Conservation (phyloP, 2,888 invertebrate species). For the Dicroscelio sp. region DNA sequence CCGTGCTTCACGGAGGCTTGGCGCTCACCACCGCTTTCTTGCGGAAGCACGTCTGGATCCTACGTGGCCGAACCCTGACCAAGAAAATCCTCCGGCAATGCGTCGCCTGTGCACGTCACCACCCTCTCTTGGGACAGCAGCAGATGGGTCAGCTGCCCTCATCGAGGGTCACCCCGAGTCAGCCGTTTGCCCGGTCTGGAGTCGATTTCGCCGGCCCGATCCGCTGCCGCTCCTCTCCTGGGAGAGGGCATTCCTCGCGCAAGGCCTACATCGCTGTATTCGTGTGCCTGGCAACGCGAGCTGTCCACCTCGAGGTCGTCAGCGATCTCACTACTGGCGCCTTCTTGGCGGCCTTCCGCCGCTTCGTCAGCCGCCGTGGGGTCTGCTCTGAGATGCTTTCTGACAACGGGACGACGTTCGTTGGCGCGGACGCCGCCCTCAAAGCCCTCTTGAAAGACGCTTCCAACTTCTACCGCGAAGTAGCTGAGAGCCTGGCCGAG, state of each 20-base stretch:
- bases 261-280: constrained; percentile 30
- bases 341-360: constrained; percentile 12
- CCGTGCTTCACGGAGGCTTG: neutral
- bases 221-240: neutral
- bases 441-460: neutral
- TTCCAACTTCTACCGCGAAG: neutral
- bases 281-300: constrained; percentile 11
- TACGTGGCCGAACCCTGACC: neutral
- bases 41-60: neutral
- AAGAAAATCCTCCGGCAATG: neutral
- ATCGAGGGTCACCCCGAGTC: neutral
- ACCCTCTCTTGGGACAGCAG: neutral
- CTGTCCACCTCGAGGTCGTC: constrained; percentile 23
- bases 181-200: neutral
- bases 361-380: neutral
- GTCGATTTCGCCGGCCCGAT: neutral
- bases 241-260: neutral
- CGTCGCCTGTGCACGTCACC: neutral
- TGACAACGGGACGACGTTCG: constrained; percentile 27
- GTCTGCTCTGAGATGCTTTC: neutral
- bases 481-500: neutral
- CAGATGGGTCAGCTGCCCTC: neutral
- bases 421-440: neutral
- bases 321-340: neutral
- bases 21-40: neutral